Conservation (phyloP, 2,888 invertebrate genomes). For the Hecatera dysodea region DNA sequence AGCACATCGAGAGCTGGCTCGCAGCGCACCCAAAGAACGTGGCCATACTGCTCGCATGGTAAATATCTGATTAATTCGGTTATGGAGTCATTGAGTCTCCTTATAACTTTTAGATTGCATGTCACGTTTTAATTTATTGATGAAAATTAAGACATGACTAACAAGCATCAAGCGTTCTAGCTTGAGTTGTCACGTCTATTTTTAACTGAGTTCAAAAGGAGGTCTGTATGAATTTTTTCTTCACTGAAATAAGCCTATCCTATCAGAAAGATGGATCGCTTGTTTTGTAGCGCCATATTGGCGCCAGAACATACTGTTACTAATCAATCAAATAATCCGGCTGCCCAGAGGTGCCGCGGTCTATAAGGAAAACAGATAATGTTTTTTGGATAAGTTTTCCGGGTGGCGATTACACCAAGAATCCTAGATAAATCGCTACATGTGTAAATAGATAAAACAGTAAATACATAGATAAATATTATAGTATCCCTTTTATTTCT, state of each 20-base stretch:
- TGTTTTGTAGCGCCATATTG: not conserved
- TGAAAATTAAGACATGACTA: not conserved
- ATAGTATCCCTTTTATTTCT: not conserved
- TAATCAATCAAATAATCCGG: slow-evolving; percentile 16
- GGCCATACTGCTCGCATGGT: slow-evolving; percentile 97
- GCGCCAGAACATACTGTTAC: not conserved
- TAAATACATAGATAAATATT: slow-evolving; percentile 2
- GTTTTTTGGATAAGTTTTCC: slow-evolving; percentile 25
- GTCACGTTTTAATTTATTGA: too few relatives aligned
- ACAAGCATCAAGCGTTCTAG: too few relatives aligned
- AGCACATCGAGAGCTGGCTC: slow-evolving; percentile 98
- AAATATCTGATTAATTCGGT: slow-evolving; percentile 67
- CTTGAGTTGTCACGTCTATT: too few relatives aligned
- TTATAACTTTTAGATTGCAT: too few relatives aligned
- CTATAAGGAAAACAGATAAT: slow-evolving; percentile 25
- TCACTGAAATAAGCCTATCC: not conserved
- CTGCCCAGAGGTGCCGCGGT: not conserved
- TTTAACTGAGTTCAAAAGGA: too few relatives aligned
- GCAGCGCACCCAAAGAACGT: slow-evolving; percentile 95
- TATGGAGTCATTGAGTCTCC: not conserved
- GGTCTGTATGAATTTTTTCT: too few relatives aligned
- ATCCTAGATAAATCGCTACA: slow-evolving; percentile 5
- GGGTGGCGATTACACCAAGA: slow-evolving; percentile 2
- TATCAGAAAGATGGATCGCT: not conserved
- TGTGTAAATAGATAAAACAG: slow-evolving; percentile 11